Base-by-base conservation (phyloP, 2,113 vertebrate species). In the Caretta caretta region DNA sequence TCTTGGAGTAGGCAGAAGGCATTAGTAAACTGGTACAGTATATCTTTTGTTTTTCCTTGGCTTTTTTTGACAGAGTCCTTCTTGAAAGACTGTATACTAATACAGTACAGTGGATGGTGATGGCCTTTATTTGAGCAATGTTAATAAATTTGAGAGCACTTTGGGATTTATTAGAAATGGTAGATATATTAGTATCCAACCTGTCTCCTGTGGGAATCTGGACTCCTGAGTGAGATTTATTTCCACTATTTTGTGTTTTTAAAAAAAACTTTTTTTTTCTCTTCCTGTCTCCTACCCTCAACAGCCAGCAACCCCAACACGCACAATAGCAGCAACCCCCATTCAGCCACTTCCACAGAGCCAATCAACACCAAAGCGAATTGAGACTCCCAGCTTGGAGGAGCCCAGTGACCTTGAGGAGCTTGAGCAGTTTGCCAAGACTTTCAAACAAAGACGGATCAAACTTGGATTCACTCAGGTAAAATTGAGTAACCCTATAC, bases 401-500 rank as follows among this genome's bases (percentile, higher is more conserved):
- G 99, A 99, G 98, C 99, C 99, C 94, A 99, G 99, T 97, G 99
- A 99, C 98, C 98, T 99, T 97, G 99, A 99, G 98, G 99, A 99
- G 98, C 98, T 99, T 96, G 99, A 99, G 98, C 99, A 99, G 97
- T 99, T 99, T 98, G 99, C 99, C 97, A 99, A 99, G 98, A 99
- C 99, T 97, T 99, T 99, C 98, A 99, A 99, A 98, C 99, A 99
- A 98, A 99, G 99, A 98, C 99, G 99, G 95, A 99, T 99, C 98
- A 99, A 99, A 98, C 99, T 99, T 97, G 99, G 99, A 98, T 99
- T 99, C 98, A 99, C 99, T 98, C 99, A 99, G 99, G 99, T 99
- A 97, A 94, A 96, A 83, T 65, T 87, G 86, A 6, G 35, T 90
- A 8, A 42, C 84, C 86, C 89, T 85, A 94, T 96, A 83, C 83